phyloP scores from a whole-genome alignment of 2,113 vertebrate species.

The Bufo bufo region DNA sequence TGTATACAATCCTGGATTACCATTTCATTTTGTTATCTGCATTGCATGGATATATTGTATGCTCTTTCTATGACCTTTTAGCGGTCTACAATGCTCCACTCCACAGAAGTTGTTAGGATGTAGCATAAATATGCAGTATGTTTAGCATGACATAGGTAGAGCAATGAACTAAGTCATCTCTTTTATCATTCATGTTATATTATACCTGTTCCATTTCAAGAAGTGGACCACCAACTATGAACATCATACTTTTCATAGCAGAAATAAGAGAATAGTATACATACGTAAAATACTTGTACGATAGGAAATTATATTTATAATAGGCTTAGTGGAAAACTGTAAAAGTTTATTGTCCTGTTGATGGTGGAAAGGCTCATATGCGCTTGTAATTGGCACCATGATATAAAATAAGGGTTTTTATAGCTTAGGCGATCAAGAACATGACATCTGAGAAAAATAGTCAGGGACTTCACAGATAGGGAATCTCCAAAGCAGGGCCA shows the following conservation, averaged over 20 bases:
- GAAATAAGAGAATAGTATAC: background rate
- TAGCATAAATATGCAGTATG: no score
- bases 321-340: background rate
- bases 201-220: background rate
- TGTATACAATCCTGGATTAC: no score
- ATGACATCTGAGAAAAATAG: background rate
- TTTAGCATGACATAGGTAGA: no score
- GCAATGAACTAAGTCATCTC: background rate
- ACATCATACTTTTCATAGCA: background rate
- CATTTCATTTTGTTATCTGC: no score
- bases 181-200: background rate
- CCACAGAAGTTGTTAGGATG: no score
- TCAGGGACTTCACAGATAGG: conserved; percentile 13
- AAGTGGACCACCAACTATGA: background rate
- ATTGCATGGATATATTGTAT: no score
- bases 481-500: background rate
- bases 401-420: background rate
- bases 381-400: background rate
- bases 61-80: no score
- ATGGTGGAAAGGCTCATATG: background rate
- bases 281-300: background rate
- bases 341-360: background rate
- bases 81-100: no score
- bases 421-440: background rate
- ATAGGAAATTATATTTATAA: background rate